phyloP scores from a whole-genome alignment of 1,140 invertebrate genomes.

The Laodelphax striatellus region DNA sequence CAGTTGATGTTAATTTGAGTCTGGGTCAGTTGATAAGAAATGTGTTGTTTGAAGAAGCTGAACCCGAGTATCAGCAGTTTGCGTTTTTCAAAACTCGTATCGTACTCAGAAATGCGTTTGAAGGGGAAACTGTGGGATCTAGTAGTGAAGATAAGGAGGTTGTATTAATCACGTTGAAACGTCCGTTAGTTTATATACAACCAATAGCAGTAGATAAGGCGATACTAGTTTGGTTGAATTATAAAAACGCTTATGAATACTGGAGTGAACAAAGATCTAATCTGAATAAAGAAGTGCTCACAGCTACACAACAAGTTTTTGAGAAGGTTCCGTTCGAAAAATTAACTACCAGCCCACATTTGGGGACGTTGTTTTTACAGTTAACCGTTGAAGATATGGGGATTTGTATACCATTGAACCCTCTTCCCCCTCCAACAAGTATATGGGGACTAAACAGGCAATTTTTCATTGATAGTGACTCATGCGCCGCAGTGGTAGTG shows the following conservation, averaged over 20 bases:
- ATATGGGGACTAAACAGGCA: constrained; percentile 44
- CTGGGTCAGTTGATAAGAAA: constrained; percentile 89
- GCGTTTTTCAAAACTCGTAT: constrained; percentile 95
- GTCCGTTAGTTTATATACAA: constrained; percentile 89
- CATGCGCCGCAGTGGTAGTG: constrained; percentile 81
- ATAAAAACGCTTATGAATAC: constrained; percentile 97
- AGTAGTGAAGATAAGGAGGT: constrained; percentile 76
- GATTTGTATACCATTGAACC: constrained; percentile 85
- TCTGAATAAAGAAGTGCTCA: constrained; percentile 74
- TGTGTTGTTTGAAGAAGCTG: constrained; percentile 90
- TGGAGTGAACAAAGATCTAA: constrained; percentile 92
- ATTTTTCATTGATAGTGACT: constrained; percentile 61
- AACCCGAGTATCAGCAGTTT: constrained; percentile 92
- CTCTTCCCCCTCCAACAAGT: constrained; percentile 41
- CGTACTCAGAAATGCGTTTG: constrained; percentile 63
- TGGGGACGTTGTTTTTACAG: constrained; percentile 87
- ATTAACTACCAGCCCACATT: constrained; percentile 55
- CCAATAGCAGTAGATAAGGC: constrained; percentile 92
- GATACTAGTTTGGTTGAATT: constrained; percentile 95
- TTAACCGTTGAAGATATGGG: constrained; percentile 94
- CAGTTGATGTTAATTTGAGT: constrained; percentile 89
- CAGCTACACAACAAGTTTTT: constrained; percentile 65
- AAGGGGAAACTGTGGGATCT: constrained; percentile 74
- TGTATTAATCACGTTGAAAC: constrained; percentile 78
- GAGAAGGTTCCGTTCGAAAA: constrained; percentile 68